phyloP scores from a whole-genome alignment of 1,140 invertebrate genomes.

The Hylyphantes graminicola region DNA sequence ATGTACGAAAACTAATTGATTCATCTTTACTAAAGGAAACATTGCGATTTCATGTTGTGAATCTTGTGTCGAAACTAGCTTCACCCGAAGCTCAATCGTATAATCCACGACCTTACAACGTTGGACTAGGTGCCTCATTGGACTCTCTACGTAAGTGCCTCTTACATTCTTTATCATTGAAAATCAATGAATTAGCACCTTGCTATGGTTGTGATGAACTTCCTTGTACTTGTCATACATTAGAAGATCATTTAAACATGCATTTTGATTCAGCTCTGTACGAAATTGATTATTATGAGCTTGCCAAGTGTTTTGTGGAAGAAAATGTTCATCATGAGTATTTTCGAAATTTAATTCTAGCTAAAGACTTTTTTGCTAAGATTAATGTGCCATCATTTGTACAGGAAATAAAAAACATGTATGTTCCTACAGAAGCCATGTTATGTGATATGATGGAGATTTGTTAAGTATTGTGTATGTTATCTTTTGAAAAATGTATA shows the following conservation, averaged over 20 bases:
- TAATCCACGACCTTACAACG: neutral
- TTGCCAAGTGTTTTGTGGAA: neutral
- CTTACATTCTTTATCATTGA: neutral
- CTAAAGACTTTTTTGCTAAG: too few species aligned
- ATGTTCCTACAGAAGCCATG: too few species aligned
- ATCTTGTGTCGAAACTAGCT: neutral
- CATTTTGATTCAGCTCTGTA: neutral
- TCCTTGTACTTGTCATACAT: neutral
- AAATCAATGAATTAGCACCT: neutral
- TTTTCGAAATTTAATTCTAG: too few species aligned
- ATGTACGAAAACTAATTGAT: neutral
- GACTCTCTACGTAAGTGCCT: neutral
- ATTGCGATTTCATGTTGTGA: neutral
- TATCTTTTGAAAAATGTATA: neutral
- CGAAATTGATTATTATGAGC: neutral
- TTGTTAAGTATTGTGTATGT: too few species aligned
- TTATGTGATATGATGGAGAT: too few species aligned
- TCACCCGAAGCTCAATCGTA: neutral
- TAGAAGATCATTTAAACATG: neutral
- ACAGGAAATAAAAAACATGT: too few species aligned
- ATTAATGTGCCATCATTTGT: too few species aligned
- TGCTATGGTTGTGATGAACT: neutral
- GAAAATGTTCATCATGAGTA: too few species aligned
- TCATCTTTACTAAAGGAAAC: neutral
- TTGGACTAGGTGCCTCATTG: neutral